Evolutionary conservation across 1,140 invertebrate species (phyloP).

Genomic region (Drosophila navojoa): DNA sequence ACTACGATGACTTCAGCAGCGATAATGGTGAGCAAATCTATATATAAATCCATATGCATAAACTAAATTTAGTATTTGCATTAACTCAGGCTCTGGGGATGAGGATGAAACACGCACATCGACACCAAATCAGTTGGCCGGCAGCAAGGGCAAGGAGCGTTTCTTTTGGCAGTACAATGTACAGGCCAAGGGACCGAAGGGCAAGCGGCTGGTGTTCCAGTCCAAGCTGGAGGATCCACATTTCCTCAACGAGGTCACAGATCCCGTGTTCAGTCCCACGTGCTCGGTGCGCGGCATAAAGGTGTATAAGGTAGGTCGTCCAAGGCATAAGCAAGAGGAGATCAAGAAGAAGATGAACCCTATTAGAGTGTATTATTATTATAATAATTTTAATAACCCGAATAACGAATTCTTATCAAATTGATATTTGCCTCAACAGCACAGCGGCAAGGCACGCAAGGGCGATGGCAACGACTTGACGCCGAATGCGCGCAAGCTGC

Average conservation of each 20-base stretch:
- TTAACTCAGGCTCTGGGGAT: constrained; percentile 87
- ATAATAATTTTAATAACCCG: too few species aligned
- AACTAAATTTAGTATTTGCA: constrained; percentile 1
- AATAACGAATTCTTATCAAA: too few species aligned
- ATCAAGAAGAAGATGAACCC: too few species aligned
- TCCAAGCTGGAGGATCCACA: constrained; percentile 96
- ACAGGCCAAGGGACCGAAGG: constrained; percentile 98
- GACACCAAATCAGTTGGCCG: constrained; percentile 84
- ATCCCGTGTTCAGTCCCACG: constrained; percentile 96
- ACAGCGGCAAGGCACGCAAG: constrained; percentile 96
- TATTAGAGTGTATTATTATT: too few species aligned
- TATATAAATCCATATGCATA: not conserved
- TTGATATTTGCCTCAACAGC: constrained; percentile 43
- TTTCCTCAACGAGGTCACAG: constrained; percentile 93
- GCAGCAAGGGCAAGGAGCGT: constrained; percentile 89
- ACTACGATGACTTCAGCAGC: constrained; percentile 93
- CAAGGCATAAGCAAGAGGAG: not conserved
- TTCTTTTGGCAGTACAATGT: constrained; percentile 99
- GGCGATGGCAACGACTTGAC: constrained; percentile 99
- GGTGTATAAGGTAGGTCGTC: constrained; percentile 84
- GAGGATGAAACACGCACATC: constrained; percentile 86
- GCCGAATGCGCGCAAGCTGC: constrained; percentile 96
- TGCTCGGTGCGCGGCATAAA: constrained; percentile 96
- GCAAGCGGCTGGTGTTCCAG: constrained; percentile 92
- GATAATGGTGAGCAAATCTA: constrained; percentile 87